phyloP scores from a whole-genome alignment of 2,797 vertebrate species.

The Phyllotis vaccarum region DNA sequence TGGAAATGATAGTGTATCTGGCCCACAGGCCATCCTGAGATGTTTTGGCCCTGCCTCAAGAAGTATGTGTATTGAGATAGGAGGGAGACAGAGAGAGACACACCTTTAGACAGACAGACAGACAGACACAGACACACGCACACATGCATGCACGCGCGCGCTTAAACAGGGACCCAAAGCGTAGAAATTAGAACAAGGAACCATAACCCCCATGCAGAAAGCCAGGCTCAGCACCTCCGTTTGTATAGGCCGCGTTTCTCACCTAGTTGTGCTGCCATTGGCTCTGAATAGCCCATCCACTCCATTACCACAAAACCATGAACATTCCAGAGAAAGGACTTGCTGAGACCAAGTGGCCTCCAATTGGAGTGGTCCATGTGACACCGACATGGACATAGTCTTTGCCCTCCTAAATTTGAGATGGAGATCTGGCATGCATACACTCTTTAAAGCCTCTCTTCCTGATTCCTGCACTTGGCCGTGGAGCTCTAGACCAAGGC shows the following conservation, averaged over 20 bases:
- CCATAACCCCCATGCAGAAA: not conserved
- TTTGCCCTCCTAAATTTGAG: not conserved
- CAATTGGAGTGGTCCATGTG: not conserved
- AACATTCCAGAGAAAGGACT: not conserved
- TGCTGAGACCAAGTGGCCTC: not conserved
- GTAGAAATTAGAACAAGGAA: not conserved
- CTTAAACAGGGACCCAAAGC: not conserved
- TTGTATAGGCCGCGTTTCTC: not conserved
- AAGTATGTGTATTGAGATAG: not conserved
- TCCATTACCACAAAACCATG: not conserved
- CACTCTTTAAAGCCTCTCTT: not conserved
- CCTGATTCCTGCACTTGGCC: not conserved
- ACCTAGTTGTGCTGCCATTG: not conserved
- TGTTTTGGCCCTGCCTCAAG: not conserved
- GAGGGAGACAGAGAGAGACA: not conserved
- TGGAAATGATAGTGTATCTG: not conserved
- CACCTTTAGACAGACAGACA: no score
- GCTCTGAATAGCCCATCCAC: not conserved
- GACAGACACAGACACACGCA: no score
- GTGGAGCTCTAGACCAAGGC: not conserved
- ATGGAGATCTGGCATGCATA: not conserved
- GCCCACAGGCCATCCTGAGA: accelerated
- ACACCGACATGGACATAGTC: not conserved
- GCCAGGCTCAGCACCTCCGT: not conserved
- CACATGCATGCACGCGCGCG: no score